Base-by-base conservation (phyloP, 1,140 invertebrate species). In the Radopholus similis region DNA sequence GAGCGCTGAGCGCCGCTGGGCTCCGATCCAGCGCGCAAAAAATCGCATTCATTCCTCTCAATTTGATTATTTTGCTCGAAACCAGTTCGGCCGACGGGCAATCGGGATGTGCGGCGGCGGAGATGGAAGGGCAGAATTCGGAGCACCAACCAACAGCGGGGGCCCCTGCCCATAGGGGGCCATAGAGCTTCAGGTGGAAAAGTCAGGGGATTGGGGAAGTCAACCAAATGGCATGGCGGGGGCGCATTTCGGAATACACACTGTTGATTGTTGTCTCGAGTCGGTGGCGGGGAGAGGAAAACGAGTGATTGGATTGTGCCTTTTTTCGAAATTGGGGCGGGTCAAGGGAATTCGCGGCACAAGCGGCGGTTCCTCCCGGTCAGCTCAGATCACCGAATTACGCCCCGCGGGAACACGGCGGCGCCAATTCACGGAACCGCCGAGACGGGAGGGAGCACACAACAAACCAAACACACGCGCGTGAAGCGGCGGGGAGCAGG, bases 21-120 rank as follows among this genome's bases (percentile, higher is more conserved):
- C n/a, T n/a, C n/a, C n/a, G n/a, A n/a, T n/a, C n/a, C n/a, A n/a
- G n/a, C n/a, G n/a, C n/a, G n/a, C n/a, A n/a, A n/a, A n/a, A n/a
- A n/a, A n/a, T n/a, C n/a, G n/a, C n/a, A n/a, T n/a, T n/a, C n/a
- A n/a, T n/a, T n/a, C n/a, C 13, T 15, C 23, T 26, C 47, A 51
- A 51, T 51, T 51, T 15, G 47, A 51, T 51, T 51, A 51, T 51
- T 51, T 51, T 47, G n/a, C 26, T 51, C 30, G n/a, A 51, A 51
- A 51, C 47, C 47, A 26, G 47, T 51, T 51, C 47, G 13, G 23
- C 47, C 23, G 30, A 51, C 47, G 23, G n/a, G 47, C 23, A 51
- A 26, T 51, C 23, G 23, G 23, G 47, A 26, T 51, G 21, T 11
- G 9, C 23, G 47, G 47, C 18, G 11, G n/a, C n/a, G 23, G n/a